Evolutionary conservation across 2,797 vertebrate genomes (phyloP).

Genomic region (Anabas testudineus): DNA sequence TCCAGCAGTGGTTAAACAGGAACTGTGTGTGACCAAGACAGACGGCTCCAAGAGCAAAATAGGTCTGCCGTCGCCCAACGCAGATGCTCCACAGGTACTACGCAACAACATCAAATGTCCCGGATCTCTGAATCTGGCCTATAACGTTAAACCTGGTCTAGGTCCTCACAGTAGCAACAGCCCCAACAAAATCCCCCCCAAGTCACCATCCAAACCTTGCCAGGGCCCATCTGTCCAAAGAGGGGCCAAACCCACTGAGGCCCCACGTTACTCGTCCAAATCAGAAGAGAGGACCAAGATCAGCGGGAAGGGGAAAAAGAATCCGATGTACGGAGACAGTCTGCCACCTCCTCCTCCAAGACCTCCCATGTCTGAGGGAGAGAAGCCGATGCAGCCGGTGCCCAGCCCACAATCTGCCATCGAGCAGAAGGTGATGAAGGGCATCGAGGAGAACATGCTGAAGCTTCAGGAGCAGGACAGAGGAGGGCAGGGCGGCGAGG

Average conservation of each 20-base stretch:
- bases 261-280: conserved; percentile 83
- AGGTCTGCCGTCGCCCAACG: conserved; percentile 81
- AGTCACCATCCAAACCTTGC: conserved; percentile 90
- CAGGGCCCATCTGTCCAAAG: conserved; percentile 75
- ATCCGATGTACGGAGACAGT: conserved; percentile 78
- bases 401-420: conserved; percentile 89
- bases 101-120: conserved; percentile 88
- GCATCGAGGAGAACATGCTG: conserved; percentile 95
- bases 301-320: conserved; percentile 84
- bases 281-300: conserved; percentile 86
- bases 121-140: conserved; percentile 83
- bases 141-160: conserved; percentile 74
- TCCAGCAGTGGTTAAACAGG: conserved; percentile 80
- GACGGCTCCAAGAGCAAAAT: conserved; percentile 87
- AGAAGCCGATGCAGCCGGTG: conserved; percentile 65
- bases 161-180: conserved; percentile 86
- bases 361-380: conserved; percentile 61
- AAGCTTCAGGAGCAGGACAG: conserved; percentile 93
- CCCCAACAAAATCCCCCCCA: conserved; percentile 91
- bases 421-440: conserved; percentile 98
- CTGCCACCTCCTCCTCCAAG: conserved; percentile 80
- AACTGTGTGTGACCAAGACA: conserved; percentile 79
- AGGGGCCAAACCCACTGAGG: conserved; percentile 71
- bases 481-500: conserved; percentile 80
- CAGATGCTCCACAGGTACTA: conserved; percentile 81